Base-by-base conservation (phyloP, 1,140 invertebrate species). In the Thaumatotibia leucotreta region DNA sequence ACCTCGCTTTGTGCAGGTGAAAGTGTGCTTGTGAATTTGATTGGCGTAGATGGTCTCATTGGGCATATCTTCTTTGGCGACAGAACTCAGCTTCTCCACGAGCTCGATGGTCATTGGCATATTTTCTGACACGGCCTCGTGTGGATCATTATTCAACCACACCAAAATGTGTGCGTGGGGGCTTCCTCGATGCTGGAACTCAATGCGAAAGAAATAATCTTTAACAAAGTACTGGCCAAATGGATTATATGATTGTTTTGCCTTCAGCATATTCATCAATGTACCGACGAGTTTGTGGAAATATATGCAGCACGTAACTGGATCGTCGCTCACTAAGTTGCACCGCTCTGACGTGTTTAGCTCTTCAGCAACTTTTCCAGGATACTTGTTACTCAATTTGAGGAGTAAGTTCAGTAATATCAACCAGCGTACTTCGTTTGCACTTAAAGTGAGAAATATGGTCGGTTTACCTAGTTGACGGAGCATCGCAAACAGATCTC, bases 1-100 rank as follows among this genome's bases (percentile, higher is more conserved):
- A 31, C 69, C 72, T 81, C 69, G 72, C 69, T 86, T 77, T 8
- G 63, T 77, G 71, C 86, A 87, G 5, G 77, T 83, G 61, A 79
- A 79, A 68, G 82, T 86, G 62, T 86, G 82, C 62, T 79, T 80
- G 75, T 86, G 84, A 20, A 74, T 81, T 63, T 88, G 83, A 22
- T 77, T 76, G 78, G 74, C 70, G 68, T n/a, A n/a, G n/a, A n/a
- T 79, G 75, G 69, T 29, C 27, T 63, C 6, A 61, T 73, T 77
- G 4, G 75, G 75, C 64, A 77, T 66, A 49, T 68, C 75, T 29
- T 77, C 66, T 71, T n/a, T n/a, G 45, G 71, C 70, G 29, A 83
- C 80, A 1, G 83, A 75, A 75, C 74, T 73, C 50, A 84, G 17
- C 29, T 79, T 70, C 11, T 80, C 77, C 50, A 83, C 70, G 63